Evolutionary conservation across 53 echinoderm and acorn worm species (phyloP), one percentile per base, ranked within the genome.

Genomic region (Hippasteria phrygiana): DNA sequence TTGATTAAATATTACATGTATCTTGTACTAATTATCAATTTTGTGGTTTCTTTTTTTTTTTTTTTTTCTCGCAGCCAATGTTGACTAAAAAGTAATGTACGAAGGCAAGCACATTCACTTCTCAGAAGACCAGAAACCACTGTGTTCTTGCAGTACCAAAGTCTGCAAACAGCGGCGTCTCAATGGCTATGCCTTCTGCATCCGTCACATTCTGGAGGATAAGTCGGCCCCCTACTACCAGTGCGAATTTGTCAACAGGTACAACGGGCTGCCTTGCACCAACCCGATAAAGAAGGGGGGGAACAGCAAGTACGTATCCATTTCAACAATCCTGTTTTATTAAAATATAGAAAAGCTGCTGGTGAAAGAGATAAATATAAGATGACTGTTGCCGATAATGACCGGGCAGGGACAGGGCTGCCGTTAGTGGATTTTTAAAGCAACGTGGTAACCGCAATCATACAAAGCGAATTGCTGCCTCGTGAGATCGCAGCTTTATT

Each of bases 71-170:
- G n/a, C 90, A 95, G 95, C 95, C 95, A 90, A 91, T 88, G 88
- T 93, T 92, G 96, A 92, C 93, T 90, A 84, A 74, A 90, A 92
- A 93, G 96, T 94, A 88, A 98, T 98, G 98, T 96, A 98, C 81
- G 98, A 98, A 94, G 98, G 98, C 89, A 98, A 97, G 95, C 92
- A 98, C 88, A 98, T 98, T 83, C 98, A 98, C 98, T 94, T 93
- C 93, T 95, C 98, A 73, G 98, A 98, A 64, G 98, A 98, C 91
- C 89, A 94, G 66, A 98, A 98, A 84, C 95, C 95, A 75, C 93
- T 98, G 87, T 98, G 98, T 90, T 98, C 98, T 65, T 98, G 90
- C 94, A 98, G 95, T 88, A 88, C 87, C 90, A 95, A 98, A 90
- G 89, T 96, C 88, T 98, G 95, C 88, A 98, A 96, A 86, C 95